These are phyloP conservation scores for Scaptomyza flava DNA, from an alignment of 2,888 invertebrate genomes.

Conservation along the genomic window DNA sequence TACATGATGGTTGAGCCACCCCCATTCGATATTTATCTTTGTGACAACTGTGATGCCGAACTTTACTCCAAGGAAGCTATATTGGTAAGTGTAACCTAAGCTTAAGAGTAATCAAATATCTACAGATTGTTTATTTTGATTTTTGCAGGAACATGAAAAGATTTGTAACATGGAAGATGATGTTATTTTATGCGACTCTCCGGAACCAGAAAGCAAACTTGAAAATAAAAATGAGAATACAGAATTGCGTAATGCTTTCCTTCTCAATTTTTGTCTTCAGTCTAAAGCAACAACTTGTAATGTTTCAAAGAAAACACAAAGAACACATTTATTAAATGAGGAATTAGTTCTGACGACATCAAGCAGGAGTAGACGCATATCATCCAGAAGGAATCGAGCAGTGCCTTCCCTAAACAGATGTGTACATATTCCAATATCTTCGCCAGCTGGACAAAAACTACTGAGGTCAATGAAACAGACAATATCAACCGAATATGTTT, in stretches of 20 bases:
- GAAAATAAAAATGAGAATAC: slow-evolving; percentile 74
- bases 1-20: slow-evolving; percentile 86
- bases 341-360: slow-evolving; percentile 53
- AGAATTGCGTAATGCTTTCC: slow-evolving; percentile 83
- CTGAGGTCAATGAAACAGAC: slow-evolving; percentile 85
- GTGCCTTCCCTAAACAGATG: slow-evolving; percentile 85
- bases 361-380: slow-evolving; percentile 81
- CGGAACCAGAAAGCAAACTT: slow-evolving; percentile 73
- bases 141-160: slow-evolving; percentile 85
- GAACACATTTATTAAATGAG: slow-evolving; percentile 57
- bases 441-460: slow-evolving; percentile 85
- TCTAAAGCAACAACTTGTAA: slow-evolving; percentile 44
- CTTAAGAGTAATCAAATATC: neutral
- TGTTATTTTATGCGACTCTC: slow-evolving; percentile 84
- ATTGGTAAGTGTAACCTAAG: slow-evolving; percentile 83
- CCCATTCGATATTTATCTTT: slow-evolving; percentile 89
- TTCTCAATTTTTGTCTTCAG: slow-evolving; percentile 85
- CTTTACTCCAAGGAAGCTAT: slow-evolving; percentile 87
- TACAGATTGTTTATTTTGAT: slow-evolving; percentile 24
- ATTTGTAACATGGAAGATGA: slow-evolving; percentile 84
- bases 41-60: slow-evolving; percentile 91
- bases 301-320: slow-evolving; percentile 48
- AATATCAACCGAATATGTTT: slow-evolving; percentile 84
- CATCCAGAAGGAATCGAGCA: slow-evolving; percentile 84
- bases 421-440: slow-evolving; percentile 85